Evolutionary conservation across 2,113 vertebrate genomes (phyloP), one percentile per base, ranked within the genome.

Genomic region (Nematolebias whitei): DNA sequence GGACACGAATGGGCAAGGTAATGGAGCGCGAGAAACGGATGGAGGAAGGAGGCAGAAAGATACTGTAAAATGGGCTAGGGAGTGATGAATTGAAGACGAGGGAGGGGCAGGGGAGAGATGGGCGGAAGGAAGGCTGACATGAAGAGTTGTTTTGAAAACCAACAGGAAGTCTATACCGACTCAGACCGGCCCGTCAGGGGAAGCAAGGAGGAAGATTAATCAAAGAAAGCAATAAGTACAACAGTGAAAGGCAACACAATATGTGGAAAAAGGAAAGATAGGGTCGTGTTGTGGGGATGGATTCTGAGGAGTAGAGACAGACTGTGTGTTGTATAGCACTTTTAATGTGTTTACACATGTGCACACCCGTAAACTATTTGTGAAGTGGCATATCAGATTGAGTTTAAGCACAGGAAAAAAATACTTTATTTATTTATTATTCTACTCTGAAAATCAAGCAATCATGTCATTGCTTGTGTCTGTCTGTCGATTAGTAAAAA

Each of bases 131-230:
- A 83, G 79, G 76, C 80, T 85, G 87, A 80, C 79, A 74, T 79
- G 83, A 78, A 83, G 80, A 73, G 86, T 85, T 88, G 84, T 87
- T 90, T 88, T 88, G 88, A 84, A 84, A 87, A 80, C 76, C 78
- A 82, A 89, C 80, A 86, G 85, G 84, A 88, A 85, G 88, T 84
- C 82, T 66, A 35, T 35, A 83, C 80, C 82, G 84, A 83, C 76
- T 90, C 83, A 82, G 76, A 79, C 76, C 82, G 69, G 76, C 74
- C 69, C 65, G 16, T 80, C 78, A 71, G 64, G 59, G 55, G 79
- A 77, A 77, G 76, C 61, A 19, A 64, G 55, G 65, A 84, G 78
- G 76, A 76, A 80, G 81, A 86, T 89, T 86, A 80, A 87, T 88
- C 86, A 83, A 76, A 85, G 82, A 76, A 82, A 85, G 84, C 70